Evolutionary conservation across 1,140 invertebrate species (phyloP), one percentile per base, ranked within the genome.

Genomic region (Epicauta chinensis): DNA sequence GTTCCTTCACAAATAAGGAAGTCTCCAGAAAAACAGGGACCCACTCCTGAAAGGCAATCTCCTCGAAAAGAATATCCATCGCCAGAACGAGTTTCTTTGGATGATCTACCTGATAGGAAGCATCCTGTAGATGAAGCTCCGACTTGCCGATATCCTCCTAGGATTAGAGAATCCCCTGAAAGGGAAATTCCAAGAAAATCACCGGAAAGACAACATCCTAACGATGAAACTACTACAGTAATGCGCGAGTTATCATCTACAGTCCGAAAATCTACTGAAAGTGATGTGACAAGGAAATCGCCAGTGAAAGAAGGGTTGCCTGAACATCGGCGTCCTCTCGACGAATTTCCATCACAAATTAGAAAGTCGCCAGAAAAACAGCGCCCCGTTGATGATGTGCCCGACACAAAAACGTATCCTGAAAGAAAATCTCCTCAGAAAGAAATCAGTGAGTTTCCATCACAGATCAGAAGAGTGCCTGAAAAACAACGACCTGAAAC

Each of bases 161-260:
- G 46, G 7, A 56, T n/a, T n/a, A n/a, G 32, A 49, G 46, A 55
- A 55, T 34, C 48, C 30, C 23, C 48, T 13, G 39, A 58, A 51
- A 16, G 50, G n/a, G 30, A n/a, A n/a, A n/a, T n/a, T 7, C 45
- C 58, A 17, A 42, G 30, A 1, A 36, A 58, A 5, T 29, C 9
- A n/a, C n/a, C n/a, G n/a, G n/a, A n/a, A n/a, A n/a, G n/a, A n/a
- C n/a, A n/a, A n/a, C n/a, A n/a, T n/a, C n/a, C n/a, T n/a, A n/a
- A n/a, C n/a, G n/a, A n/a, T n/a, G n/a, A n/a, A n/a, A n/a, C n/a
- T n/a, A n/a, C n/a, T n/a, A n/a, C n/a, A n/a, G n/a, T n/a, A n/a
- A n/a, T n/a, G n/a, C n/a, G n/a, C n/a, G n/a, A n/a, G n/a, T n/a
- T n/a, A n/a, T n/a, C n/a, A n/a, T n/a, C n/a, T n/a, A n/a, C n/a